Percentiles rank a stretch among this genome's conserved stretches.
phyloP scores from a whole-genome alignment of 2,888 invertebrate species.

The Lepidocyrtinus sp. region DNA sequence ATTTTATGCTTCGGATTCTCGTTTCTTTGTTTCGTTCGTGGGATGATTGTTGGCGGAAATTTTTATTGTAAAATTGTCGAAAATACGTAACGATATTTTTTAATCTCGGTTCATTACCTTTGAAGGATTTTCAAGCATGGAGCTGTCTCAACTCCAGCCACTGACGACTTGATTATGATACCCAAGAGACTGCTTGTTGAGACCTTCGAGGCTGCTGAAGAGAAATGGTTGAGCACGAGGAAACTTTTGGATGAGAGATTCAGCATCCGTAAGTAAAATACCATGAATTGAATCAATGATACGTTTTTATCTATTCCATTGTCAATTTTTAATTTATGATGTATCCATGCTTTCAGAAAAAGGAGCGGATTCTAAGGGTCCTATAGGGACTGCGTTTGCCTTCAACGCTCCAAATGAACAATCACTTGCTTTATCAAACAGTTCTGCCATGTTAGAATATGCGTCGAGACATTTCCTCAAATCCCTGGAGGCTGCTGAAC shows the following conservation, averaged over 20 bases:
- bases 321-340: not conserved
- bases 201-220: slow-evolving; percentile 85
- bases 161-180: slow-evolving; percentile 50
- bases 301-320: not conserved
- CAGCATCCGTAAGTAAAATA: slow-evolving; percentile 74
- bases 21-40: too few species aligned
- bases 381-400: slow-evolving; percentile 89
- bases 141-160: slow-evolving; percentile 14
- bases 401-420: slow-evolving; percentile 91
- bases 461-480: slow-evolving; percentile 90
- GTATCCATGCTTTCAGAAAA: slow-evolving; percentile 75
- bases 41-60: too few species aligned
- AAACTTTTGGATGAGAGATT: slow-evolving; percentile 51
- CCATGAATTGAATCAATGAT: not conserved
- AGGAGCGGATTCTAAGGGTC: slow-evolving; percentile 88
- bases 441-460: slow-evolving; percentile 87
- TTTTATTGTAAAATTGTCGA: too few species aligned
- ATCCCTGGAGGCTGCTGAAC: slow-evolving; percentile 73
- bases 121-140: slow-evolving; percentile 28
- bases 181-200: slow-evolving; percentile 78
- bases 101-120: not conserved
- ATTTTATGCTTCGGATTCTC: too few species aligned
- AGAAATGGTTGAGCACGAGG: slow-evolving; percentile 78
- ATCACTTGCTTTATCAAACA: slow-evolving; percentile 87
- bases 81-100: too few species aligned